Evolutionary conservation across 2,113 vertebrate genomes (phyloP).

Genomic region (Elaphurus davidianus): DNA sequence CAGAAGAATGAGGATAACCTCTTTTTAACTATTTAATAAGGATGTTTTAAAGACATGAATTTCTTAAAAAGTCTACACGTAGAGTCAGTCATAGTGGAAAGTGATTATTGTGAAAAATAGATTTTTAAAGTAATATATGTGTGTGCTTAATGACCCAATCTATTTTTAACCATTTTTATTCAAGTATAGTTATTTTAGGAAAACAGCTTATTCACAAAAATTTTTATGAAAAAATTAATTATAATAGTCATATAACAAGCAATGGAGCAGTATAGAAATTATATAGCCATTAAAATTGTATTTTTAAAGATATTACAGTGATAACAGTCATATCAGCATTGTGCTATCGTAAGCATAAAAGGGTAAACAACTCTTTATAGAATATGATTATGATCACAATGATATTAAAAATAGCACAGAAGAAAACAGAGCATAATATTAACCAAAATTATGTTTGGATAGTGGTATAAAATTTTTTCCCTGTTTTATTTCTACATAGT

Average conservation of each 20-base stretch:
- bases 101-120: neutral
- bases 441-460: neutral
- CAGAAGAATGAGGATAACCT: neutral
- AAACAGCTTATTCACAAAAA: conserved; percentile 34
- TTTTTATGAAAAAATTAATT: conserved; percentile 3
- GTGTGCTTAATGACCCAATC: neutral
- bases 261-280: neutral
- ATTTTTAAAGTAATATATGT: neutral
- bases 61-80: neutral
- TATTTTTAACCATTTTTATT: neutral
- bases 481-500: neutral
- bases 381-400: neutral
- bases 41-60: neutral
- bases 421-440: neutral
- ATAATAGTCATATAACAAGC: neutral
- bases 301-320: neutral
- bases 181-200: conserved; percentile 5
- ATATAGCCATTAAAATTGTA: neutral
- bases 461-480: neutral
- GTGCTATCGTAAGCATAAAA: neutral
- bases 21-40: neutral
- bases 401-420: neutral
- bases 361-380: neutral
- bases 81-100: neutral
- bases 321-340: neutral